Evolutionary conservation across 2,888 invertebrate genomes (phyloP).

Genomic region (Morinoia aosen): DNA sequence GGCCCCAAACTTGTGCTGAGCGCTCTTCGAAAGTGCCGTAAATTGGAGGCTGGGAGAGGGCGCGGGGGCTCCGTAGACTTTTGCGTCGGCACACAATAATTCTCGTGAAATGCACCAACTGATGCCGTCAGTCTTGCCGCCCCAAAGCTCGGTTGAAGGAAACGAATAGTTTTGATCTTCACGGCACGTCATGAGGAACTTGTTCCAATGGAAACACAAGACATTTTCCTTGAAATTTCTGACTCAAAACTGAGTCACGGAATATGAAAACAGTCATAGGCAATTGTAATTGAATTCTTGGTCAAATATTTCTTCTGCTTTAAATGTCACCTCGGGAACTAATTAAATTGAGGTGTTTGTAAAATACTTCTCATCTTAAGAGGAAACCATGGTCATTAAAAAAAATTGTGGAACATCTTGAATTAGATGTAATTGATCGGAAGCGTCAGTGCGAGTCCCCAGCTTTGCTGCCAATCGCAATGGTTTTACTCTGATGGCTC

Average conservation of each 20-base stretch:
- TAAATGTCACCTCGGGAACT: no score
- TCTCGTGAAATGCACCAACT: not conserved
- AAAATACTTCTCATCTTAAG: no score
- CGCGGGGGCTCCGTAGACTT: not conserved
- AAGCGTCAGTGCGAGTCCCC: no score
- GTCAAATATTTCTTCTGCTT: no score
- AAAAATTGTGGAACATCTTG: no score
- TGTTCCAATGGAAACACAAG: not conserved
- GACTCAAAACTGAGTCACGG: not conserved
- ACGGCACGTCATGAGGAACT: not conserved
- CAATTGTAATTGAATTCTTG: no score
- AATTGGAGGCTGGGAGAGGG: not conserved
- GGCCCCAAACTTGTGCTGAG: not conserved
- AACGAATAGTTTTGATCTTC: not conserved
- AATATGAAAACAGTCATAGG: not conserved
- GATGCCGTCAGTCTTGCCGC: not conserved
- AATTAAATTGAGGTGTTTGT: no score
- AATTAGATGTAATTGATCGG: no score
- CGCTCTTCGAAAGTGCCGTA: not conserved
- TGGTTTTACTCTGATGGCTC: no score
- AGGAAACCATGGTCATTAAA: no score
- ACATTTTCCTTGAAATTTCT: not conserved
- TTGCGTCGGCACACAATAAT: not conserved
- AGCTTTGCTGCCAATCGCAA: no score
- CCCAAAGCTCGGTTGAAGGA: not conserved